Conservation (phyloP, 1,140 invertebrate genomes). For the Thaumatotibia leucotreta region DNA sequence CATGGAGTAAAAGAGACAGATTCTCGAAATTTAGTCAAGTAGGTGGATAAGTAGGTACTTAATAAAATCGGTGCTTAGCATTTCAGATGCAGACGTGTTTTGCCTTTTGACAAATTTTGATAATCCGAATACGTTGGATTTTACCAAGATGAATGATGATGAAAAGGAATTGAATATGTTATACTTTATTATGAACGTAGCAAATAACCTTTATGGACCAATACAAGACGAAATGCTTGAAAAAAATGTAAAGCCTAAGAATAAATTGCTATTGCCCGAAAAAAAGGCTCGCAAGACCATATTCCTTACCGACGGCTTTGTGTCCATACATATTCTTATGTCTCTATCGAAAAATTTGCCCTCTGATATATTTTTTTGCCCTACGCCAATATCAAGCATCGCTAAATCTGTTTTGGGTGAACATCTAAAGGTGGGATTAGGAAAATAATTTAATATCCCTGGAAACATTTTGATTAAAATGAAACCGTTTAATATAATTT, state of each 20-base stretch:
- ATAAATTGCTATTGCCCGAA: constrained; percentile 14
- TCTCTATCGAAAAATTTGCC: constrained; percentile 48
- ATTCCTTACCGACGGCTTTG: constrained; percentile 54
- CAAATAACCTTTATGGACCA: constrained; percentile 36
- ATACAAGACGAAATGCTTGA: constrained; percentile 10
- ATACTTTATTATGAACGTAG: constrained; percentile 56
- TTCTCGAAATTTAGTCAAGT: too few species aligned
- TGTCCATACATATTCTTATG: constrained; percentile 47
- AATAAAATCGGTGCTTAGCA: constrained; percentile 22
- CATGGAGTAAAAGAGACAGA: too few species aligned
- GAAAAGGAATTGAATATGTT: constrained; percentile 48
- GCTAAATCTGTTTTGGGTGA: constrained; percentile 48
- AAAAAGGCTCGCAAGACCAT: constrained; percentile 39
- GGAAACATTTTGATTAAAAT: neutral
- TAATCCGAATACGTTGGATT: constrained; percentile 48
- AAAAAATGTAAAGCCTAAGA: constrained; percentile 16
- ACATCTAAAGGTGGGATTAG: constrained; percentile 42
- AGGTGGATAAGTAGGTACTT: too few species aligned
- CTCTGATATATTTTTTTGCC: constrained; percentile 46
- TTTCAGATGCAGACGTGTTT: constrained; percentile 58
- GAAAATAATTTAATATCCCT: constrained; percentile 11
- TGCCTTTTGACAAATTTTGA: constrained; percentile 52
- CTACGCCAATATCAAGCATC: constrained; percentile 40
- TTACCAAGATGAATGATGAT: constrained; percentile 28
- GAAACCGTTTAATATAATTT: neutral